Percentiles rank a stretch among this genome's conserved stretches.
Conservation (phyloP, 2,797 vertebrate genomes). For the Pygocentrus nattereri region DNA sequence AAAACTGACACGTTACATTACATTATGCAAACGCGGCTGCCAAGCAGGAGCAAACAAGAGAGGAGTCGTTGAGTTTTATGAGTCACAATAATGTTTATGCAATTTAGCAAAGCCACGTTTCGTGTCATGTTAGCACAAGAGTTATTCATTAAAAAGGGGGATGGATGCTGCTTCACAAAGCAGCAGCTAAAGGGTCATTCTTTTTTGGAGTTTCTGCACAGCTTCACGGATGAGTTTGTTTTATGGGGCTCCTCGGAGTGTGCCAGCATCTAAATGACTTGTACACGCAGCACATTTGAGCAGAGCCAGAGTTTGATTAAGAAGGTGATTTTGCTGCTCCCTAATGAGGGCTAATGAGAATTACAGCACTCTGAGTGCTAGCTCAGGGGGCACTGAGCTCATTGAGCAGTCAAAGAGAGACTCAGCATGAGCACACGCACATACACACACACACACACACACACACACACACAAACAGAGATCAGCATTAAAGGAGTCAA, state of each 20-base stretch:
- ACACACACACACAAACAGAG: constrained; percentile 9
- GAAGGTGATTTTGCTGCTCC: constrained; percentile 54
- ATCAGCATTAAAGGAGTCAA: constrained; percentile 32
- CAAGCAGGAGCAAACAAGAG: constrained; percentile 78
- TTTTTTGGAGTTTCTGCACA: constrained; percentile 39
- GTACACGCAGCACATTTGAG: constrained; percentile 52
- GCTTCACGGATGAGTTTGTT: constrained; percentile 61
- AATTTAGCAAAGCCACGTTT: constrained; percentile 81
- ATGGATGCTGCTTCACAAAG: constrained; percentile 41
- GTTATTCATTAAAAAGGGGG: constrained; percentile 55
- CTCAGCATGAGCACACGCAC: constrained; percentile 28
- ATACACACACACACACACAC: neutral
- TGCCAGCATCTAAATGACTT: constrained; percentile 55
- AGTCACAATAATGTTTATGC: constrained; percentile 81
- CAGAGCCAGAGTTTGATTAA: constrained; percentile 53
- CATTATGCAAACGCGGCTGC: constrained; percentile 81
- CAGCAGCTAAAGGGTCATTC: constrained; percentile 51
- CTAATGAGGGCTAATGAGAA: constrained; percentile 67
- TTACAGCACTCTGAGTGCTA: constrained; percentile 51
- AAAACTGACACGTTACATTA: constrained; percentile 72
- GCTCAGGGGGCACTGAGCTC: constrained; percentile 56
- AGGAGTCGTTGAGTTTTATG: constrained; percentile 81
- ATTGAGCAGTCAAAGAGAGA: constrained; percentile 51
- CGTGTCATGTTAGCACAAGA: constrained; percentile 66
- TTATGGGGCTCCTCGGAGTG: constrained; percentile 53